Base-by-base conservation (phyloP, 2,797 vertebrate species). In the Echiichthys vipera region DNA sequence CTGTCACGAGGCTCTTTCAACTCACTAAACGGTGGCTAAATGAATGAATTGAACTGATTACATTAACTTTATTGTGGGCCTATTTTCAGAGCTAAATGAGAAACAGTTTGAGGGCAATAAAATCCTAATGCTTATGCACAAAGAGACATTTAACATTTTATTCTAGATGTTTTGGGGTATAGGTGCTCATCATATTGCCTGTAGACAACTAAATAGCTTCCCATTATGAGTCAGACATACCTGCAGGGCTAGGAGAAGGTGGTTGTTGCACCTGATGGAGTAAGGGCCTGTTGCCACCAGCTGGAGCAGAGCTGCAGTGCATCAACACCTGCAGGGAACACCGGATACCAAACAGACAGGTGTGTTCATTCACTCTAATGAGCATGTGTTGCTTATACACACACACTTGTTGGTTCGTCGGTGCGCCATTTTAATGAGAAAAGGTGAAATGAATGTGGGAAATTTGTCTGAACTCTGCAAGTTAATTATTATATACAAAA, bases 201-300 rank as follows among this genome's bases (percentile, higher is more conserved):
- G 40, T 22, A 73, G 73, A 61, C 24, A 24, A 36, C 39, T 71
- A 39, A 81, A 76, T 25, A 18, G 22, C 45, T 20, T 68, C 29
- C 22, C 25, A 22, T 65, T 65, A 65, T 73, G 65, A 67, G 64
- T 80, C 69, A 78, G 68, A 54, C 30, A 56, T 61, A 76, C 57
- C 81, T 71, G 65, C 71, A 57, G 63, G 64, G 54, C 7, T 43
- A 53, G 66, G 46, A 79, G 74, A 42, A 59, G 65, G 34, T 45
- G 54, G 66, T 57, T 74, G 64, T 32, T 78, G 78, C 58, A 83
- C 65, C 77, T 78, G 67, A 83, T 81, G 73, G 84, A 73, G 84
- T 78, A 85, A 88, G 88, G 83, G 84, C 89, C 73, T 93, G 88
- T 93, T 94, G 92, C 92, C 93, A 92, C 91, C 93, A 93, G 77